Evolutionary conservation across 1,140 invertebrate genomes (phyloP).

Genomic region (Rhyzopertha dominica): DNA sequence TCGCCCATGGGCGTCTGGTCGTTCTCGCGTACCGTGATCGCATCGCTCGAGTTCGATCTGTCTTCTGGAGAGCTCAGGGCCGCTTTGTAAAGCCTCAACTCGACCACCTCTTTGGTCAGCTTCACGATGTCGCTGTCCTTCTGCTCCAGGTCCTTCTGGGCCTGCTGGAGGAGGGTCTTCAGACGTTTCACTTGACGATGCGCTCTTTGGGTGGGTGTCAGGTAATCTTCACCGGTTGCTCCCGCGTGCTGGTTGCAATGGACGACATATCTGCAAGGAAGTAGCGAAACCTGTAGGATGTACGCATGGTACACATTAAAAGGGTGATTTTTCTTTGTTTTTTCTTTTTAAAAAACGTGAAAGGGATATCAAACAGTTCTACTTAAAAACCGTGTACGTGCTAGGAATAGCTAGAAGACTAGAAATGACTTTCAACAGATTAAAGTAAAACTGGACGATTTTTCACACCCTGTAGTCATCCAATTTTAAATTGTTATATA

Average conservation of each 20-base stretch:
- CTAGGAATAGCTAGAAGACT: no score
- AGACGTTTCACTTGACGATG: slow-evolving; percentile 70
- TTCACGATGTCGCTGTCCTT: slow-evolving; percentile 76
- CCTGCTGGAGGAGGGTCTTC: slow-evolving; percentile 64
- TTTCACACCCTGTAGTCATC: no score
- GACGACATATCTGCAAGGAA: slow-evolving; percentile 64
- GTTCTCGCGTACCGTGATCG: slow-evolving; percentile 65
- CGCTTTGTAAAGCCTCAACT: slow-evolving; percentile 71
- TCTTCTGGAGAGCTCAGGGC: slow-evolving; percentile 67
- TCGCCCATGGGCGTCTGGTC: slow-evolving; percentile 14
- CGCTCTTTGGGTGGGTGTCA: slow-evolving; percentile 80
- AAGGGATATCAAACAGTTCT: no score
- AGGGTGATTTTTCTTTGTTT: no score
- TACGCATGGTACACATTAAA: no score
- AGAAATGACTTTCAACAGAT: no score
- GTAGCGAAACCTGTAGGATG: no score
- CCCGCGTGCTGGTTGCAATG: slow-evolving; percentile 75
- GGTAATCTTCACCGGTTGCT: slow-evolving; percentile 68
- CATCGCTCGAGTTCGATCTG: slow-evolving; percentile 65
- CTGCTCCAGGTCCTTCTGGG: slow-evolving; percentile 68
- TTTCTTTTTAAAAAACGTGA: no score
- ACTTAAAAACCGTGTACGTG: no score
- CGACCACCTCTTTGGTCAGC: slow-evolving; percentile 76
- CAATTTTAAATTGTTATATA: no score
- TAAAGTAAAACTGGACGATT: no score